Evolutionary conservation across 2,888 invertebrate genomes (phyloP), one percentile per base, ranked within the genome.

Genomic region (Melieria omissa): DNA sequence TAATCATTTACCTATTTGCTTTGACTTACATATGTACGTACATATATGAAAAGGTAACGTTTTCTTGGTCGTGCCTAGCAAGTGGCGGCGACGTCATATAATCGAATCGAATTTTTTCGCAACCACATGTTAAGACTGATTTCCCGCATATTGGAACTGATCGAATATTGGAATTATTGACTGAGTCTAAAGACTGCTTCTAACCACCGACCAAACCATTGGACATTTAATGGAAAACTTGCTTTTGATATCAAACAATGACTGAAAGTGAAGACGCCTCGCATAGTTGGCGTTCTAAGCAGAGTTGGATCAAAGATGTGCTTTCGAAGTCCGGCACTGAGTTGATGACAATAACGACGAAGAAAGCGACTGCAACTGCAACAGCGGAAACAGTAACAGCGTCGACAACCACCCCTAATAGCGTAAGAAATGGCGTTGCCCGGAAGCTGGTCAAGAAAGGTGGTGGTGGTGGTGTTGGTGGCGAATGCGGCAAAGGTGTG

Each of bases 291-390:
- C 71, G 76, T 16, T 75, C 86, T 77, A 87, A 88, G 80, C 88
- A 88, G 81, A 87, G 87, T 80, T 89, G 89, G 89, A 87, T 89
- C 79, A 89, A 88, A 80, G 87, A 88, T 83, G 85, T 88, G 61
- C 84, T 88, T 60, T 85, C 86, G 62, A 88, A 88, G 78, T 88
- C 88, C 14, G 84, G 86, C 65, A 86, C 85, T 44, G 86, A 86
- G 75, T 78, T 87, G 67, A 79, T 86, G 77, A 85, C 86, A 80
- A 80, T 86, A 72, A 81, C 85, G 67, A 81, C 82, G 55, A 76
- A 75, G 6, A 86, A 84, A 72, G 75, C 81, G 7, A 79, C 81
- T 49, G 74, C 73, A 66, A 78, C 79, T 75, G 70, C 77, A 42
- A 80, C 12, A 5, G 14, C 9, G 7, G 14, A 52, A 42, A 55